phyloP scores from a whole-genome alignment of 2,113 vertebrate species.

The Zootoca vivipara region DNA sequence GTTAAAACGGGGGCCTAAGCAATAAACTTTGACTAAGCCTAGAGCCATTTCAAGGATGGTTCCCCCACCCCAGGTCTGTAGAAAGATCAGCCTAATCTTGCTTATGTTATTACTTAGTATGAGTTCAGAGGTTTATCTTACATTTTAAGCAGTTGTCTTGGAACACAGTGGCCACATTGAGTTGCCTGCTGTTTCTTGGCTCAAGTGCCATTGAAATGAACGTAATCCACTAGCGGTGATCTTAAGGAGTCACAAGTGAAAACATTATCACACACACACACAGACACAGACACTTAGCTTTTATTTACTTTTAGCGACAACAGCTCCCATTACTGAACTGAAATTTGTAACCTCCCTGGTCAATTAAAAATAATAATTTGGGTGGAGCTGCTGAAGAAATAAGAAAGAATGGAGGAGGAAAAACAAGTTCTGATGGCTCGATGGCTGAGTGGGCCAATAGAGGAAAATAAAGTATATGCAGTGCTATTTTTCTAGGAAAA shows the following conservation, averaged over 20 bases:
- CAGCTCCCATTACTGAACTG: background rate
- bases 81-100: accelerated
- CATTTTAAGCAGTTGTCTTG: background rate
- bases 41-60: background rate
- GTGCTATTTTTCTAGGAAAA: too few relatives aligned
- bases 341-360: background rate
- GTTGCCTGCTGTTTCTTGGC: background rate
- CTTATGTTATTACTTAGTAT: background rate
- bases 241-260: background rate
- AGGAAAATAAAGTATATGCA: background rate
- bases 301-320: background rate
- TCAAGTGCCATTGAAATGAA: background rate
- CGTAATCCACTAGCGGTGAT: background rate
- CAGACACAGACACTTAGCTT: background rate
- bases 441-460: background rate
- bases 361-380: background rate
- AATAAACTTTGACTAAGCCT: background rate
- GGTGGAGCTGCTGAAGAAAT: background rate
- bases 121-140: background rate
- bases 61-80: accelerated
- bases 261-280: background rate
- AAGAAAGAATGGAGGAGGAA: background rate
- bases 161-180: background rate
- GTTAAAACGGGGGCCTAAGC: background rate
- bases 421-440: background rate